These are phyloP conservation scores for Adoxophyes honmai DNA, from an alignment of 1,140 invertebrate genomes.

Conservation along the genomic window DNA sequence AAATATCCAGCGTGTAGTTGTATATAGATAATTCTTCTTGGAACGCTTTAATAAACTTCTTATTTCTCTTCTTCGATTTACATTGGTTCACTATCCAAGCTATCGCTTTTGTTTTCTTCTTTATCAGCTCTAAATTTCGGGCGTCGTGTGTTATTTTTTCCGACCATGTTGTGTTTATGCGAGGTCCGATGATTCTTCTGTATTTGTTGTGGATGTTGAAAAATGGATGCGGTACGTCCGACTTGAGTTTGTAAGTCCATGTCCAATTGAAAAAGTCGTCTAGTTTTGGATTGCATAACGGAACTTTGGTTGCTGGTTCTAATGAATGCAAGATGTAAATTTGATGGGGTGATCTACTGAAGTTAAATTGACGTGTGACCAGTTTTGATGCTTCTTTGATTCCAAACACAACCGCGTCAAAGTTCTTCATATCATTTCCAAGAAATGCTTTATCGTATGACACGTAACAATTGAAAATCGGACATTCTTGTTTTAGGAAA, in stretches of 20 bases:
- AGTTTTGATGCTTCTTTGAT: conserved; percentile 32
- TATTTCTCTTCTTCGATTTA: conserved; percentile 39
- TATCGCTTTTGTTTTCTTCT: conserved; percentile 46
- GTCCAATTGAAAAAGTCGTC: conserved; percentile 61
- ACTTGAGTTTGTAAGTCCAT: conserved; percentile 58
- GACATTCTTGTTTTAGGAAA: conserved; percentile 57
- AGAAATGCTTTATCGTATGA: conserved; percentile 44
- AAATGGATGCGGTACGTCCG: conserved; percentile 55
- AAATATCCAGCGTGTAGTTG: conserved; percentile 51
- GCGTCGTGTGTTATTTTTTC: conserved; percentile 37
- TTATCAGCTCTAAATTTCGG: conserved; percentile 28
- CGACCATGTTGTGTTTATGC: conserved; percentile 38
- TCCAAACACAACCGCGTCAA: conserved; percentile 53
- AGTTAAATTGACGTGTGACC: conserved; percentile 26
- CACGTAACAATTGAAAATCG: conserved; percentile 52
- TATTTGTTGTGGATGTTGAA: conserved; percentile 44
- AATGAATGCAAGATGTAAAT: conserved; percentile 52
- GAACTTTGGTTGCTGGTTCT: conserved; percentile 39
- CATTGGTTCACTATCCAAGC: conserved; percentile 54
- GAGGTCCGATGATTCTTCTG: conserved; percentile 46
- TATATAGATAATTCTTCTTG: conserved; percentile 43
- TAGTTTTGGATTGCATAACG: conserved; percentile 44
- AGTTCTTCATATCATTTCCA: conserved; percentile 33
- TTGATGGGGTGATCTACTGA: conserved; percentile 44
- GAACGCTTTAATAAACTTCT: conserved; percentile 47